Conservation (phyloP, 2,113 vertebrate genomes). For the Sebastes schlegelii region DNA sequence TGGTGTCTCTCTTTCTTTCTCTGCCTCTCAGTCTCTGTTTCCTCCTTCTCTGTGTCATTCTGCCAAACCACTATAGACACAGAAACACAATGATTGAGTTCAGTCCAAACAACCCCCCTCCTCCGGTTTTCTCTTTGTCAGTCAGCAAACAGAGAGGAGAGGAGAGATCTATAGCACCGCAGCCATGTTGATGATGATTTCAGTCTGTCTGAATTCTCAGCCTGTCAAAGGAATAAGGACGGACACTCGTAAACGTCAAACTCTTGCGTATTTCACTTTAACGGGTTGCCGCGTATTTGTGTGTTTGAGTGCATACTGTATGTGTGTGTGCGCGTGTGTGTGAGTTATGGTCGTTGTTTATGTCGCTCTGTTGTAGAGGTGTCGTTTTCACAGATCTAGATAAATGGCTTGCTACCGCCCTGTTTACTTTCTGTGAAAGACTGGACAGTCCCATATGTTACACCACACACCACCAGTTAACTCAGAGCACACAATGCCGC, state of each 20-base stretch:
- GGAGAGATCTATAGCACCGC: conserved; percentile 60
- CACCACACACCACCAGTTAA: conserved; percentile 20
- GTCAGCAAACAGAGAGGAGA: conserved; percentile 38
- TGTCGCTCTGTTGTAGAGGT: conserved; percentile 60
- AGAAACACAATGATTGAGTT: conserved; percentile 55
- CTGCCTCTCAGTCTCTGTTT: conserved; percentile 20
- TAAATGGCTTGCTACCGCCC: conserved; percentile 60
- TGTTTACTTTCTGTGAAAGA: conserved; percentile 60
- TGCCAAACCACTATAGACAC: conserved; percentile 37
- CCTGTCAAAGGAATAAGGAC: conserved; percentile 70
- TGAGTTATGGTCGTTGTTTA: conserved; percentile 68
- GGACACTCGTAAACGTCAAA: conserved; percentile 70
- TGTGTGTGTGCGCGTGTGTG: conserved; percentile 38
- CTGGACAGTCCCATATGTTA: conserved; percentile 61
- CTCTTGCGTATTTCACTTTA: conserved; percentile 61
- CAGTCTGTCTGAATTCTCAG: conserved; percentile 67
- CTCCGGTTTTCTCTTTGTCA: conserved; percentile 53
- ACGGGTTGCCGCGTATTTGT: conserved; percentile 17
- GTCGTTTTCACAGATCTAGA: conserved; percentile 68
- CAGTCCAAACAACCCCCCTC: conserved; percentile 31
- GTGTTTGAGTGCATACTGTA: background rate
- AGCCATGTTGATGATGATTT: conserved; percentile 72
- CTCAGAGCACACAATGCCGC: background rate
- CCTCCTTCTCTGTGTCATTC: conserved; percentile 45
- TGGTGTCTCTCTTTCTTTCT: conserved; percentile 25